phyloP scores from a whole-genome alignment of 1,140 invertebrate species.

The Pseudomyrmex dendroicus region DNA sequence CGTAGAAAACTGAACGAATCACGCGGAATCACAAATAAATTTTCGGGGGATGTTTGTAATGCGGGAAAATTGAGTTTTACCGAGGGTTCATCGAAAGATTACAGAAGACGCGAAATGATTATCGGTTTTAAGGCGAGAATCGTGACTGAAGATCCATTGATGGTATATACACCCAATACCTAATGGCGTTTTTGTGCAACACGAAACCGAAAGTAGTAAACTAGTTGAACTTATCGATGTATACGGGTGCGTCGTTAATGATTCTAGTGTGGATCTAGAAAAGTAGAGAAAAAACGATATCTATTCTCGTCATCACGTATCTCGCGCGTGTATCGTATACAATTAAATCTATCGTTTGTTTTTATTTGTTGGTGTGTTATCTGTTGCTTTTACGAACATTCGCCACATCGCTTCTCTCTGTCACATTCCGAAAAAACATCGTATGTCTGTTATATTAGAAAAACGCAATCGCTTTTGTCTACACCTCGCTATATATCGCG shows the following conservation, averaged over 20 bases:
- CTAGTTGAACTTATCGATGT: too few species aligned
- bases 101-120: constrained; percentile 33
- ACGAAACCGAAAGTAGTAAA: constrained; percentile 38
- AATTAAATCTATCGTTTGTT: constrained; percentile 40
- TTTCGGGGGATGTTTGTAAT: background rate
- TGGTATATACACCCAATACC: constrained; percentile 45
- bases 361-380: too few species aligned
- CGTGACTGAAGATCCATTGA: background rate
- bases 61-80: background rate
- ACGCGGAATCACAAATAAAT: background rate
- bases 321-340: background rate
- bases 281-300: background rate
- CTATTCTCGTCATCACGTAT: background rate
- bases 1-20: background rate
- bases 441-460: background rate
- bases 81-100: constrained; percentile 17
- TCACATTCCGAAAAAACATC: constrained; percentile 46
- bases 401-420: constrained; percentile 22
- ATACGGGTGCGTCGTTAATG: background rate
- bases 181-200: constrained; percentile 62
- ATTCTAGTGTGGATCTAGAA: background rate
- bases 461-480: constrained; percentile 3
- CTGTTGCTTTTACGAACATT: background rate
- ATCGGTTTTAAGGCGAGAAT: constrained; percentile 30
- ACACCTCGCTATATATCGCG: constrained; percentile 36